phyloP scores from a whole-genome alignment of 2,113 vertebrate genomes.

The Tragelaphus buxtoni region DNA sequence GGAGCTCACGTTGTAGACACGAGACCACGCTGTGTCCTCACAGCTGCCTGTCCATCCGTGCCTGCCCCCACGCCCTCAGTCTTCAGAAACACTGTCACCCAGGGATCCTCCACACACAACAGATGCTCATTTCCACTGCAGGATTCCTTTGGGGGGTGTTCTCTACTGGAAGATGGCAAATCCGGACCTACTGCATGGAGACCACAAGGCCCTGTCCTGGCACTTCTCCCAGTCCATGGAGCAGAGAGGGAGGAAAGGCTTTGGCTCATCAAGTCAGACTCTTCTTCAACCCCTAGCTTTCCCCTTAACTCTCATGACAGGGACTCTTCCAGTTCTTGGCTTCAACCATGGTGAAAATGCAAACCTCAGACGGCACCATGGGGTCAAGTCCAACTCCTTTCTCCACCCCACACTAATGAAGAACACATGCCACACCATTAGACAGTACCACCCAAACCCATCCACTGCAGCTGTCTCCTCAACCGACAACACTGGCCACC shows the following conservation, averaged over 20 bases:
- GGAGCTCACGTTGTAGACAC: neutral
- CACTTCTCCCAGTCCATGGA: neutral
- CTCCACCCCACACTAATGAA: too few species aligned
- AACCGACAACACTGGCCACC: neutral
- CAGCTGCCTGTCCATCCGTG: too few species aligned
- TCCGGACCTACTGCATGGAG: neutral
- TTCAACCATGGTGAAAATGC: neutral
- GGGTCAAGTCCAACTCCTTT: fast-evolving
- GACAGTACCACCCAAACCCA: neutral
- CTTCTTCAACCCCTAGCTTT: neutral
- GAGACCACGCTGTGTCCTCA: neutral
- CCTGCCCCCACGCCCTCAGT: neutral
- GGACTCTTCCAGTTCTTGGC: too few species aligned
- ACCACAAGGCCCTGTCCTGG: neutral
- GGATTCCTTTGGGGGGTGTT: neutral
- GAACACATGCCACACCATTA: neutral
- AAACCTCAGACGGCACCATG: neutral
- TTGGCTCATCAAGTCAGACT: neutral
- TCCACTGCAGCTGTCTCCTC: neutral
- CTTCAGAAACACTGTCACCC: neutral
- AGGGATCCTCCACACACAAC: fast-evolving
- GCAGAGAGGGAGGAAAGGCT: neutral
- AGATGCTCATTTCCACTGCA: fast-evolving
- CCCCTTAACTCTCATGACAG: neutral
- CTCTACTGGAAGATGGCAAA: neutral